Conservation (phyloP, 2,888 invertebrate genomes). For the Spatulosminthurus flaviceps region DNA sequence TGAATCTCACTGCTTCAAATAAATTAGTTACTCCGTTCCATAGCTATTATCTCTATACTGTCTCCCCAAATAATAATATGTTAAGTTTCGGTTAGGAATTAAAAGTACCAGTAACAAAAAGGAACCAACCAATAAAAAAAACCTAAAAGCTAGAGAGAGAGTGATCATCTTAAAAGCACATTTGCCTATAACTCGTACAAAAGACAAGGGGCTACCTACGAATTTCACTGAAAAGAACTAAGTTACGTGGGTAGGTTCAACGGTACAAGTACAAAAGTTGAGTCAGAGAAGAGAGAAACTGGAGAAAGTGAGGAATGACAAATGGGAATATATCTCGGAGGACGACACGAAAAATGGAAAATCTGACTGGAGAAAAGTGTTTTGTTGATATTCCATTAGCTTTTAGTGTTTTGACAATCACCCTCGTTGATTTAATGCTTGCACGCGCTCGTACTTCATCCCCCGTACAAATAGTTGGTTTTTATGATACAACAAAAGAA, state of each 20-base stretch:
- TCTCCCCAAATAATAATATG: not conserved
- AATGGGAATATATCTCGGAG: not conserved
- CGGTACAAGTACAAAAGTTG: too few species aligned
- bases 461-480: not conserved
- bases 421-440: not conserved
- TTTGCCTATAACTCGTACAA: not conserved
- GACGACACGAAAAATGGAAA: not conserved
- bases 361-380: not conserved
- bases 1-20: not conserved
- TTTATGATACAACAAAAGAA: too few species aligned
- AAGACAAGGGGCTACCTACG: not conserved
- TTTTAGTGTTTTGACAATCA: not conserved
- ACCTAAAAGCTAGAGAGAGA: not conserved
- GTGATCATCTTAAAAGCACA: not conserved
- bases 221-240: too few species aligned
- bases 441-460: not conserved
- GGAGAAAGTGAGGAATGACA: not conserved
- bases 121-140: not conserved
- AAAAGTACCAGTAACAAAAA: not conserved
- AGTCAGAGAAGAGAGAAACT: too few species aligned
- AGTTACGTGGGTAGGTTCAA: too few species aligned
- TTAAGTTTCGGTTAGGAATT: not conserved
- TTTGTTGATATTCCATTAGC: constrained; percentile 18
- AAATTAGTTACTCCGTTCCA: not conserved
- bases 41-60: not conserved